Percentiles rank a stretch among this genome's conserved stretches.
Conservation (phyloP, 1,140 invertebrate genomes). For the Halesus radiatus region DNA sequence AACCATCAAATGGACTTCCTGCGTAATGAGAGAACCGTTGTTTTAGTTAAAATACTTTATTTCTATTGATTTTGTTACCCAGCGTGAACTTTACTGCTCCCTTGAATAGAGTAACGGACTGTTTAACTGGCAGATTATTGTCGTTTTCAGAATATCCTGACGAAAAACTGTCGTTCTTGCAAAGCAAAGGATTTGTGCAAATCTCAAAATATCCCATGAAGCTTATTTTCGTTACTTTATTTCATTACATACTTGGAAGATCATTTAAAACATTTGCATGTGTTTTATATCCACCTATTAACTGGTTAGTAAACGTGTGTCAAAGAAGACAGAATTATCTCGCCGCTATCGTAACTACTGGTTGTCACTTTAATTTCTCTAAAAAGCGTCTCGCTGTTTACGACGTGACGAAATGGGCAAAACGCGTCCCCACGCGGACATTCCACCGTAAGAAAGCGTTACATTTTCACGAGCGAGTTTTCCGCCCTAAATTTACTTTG, state of each 20-base stretch:
- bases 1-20: conserved; percentile 31
- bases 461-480: conserved; percentile 24
- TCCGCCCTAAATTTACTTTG: conserved; percentile 53
- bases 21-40: conserved; percentile 11
- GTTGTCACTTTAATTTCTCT: conserved; percentile 35
- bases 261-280: background rate
- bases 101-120: conserved; percentile 15
- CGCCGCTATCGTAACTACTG: background rate
- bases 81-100: conserved; percentile 6
- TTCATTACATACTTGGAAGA: background rate
- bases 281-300: background rate
- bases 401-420: conserved; percentile 35
- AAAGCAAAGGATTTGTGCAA: background rate
- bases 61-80: background rate
- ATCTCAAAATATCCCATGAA: background rate
- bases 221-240: no score
- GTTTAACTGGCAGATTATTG: conserved; percentile 30
- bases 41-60: background rate
- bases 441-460: background rate
- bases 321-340: conserved; percentile 10
- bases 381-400: conserved; percentile 31
- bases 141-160: conserved; percentile 6
- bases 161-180: background rate
- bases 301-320: background rate
- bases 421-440: conserved; percentile 17